Evolutionary conservation across 2,888 invertebrate species (phyloP).

Genomic region (Malthinus seriepunctatus): DNA sequence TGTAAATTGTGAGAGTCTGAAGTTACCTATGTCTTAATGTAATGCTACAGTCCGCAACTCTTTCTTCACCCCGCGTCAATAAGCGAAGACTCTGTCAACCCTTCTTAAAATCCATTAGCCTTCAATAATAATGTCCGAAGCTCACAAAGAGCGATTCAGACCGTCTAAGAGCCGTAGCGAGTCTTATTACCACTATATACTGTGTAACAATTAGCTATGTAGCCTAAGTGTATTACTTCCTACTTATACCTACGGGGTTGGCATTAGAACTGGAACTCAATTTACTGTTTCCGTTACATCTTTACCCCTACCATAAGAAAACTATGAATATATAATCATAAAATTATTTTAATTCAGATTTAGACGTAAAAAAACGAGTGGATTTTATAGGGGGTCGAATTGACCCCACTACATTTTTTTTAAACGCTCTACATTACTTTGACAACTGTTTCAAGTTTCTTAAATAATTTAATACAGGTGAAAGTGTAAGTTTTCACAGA

Average conservation of each 20-base stretch:
- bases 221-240: constrained; percentile 56
- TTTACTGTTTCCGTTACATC: constrained; percentile 42
- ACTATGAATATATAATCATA: constrained; percentile 20
- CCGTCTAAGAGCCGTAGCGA: constrained; percentile 54
- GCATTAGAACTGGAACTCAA: constrained; percentile 54
- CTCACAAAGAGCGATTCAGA: constrained; percentile 54
- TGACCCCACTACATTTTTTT: no score
- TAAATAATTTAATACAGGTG: no score
- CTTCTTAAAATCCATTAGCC: constrained; percentile 58
- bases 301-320: constrained; percentile 25
- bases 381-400: no score
- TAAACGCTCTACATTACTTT: no score
- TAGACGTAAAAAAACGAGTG: no score
- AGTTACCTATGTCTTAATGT: constrained; percentile 21
- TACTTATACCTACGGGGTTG: constrained; percentile 51
- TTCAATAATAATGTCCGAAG: constrained; percentile 57
- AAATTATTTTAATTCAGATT: not conserved
- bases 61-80: constrained; percentile 18
- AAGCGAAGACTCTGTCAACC: constrained; percentile 44
- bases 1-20: not conserved
- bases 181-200: constrained; percentile 52
- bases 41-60: constrained; percentile 14
- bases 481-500: no score
- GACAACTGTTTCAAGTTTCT: no score
- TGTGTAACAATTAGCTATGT: constrained; percentile 55